These are phyloP conservation scores for Diplodus sargus DNA, from an alignment of 2,797 vertebrate genomes.

Conservation along the genomic window DNA sequence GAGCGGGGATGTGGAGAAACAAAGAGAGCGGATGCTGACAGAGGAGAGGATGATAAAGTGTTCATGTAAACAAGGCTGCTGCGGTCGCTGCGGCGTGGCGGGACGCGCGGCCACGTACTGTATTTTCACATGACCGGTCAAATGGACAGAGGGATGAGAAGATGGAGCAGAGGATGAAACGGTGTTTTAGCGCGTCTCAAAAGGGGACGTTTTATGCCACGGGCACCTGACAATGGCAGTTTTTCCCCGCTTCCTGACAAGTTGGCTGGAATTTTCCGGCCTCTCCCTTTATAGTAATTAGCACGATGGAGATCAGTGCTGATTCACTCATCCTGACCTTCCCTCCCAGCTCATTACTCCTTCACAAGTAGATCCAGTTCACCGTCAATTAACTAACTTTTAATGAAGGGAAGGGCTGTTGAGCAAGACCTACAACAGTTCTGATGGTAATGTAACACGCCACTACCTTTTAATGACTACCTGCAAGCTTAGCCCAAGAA, in stretches of 20 bases:
- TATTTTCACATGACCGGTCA: slow-evolving; percentile 54
- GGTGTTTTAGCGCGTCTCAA: slow-evolving; percentile 1
- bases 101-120: slow-evolving; percentile 33
- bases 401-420: slow-evolving; percentile 83
- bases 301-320: slow-evolving; percentile 60
- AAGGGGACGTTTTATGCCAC: slow-evolving; percentile 5
- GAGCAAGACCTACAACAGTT: slow-evolving; percentile 84
- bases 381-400: slow-evolving; percentile 83
- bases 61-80: slow-evolving; percentile 57
- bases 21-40: slow-evolving; percentile 55
- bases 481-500: slow-evolving; percentile 54
- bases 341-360: slow-evolving; percentile 79
- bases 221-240: background rate
- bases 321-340: slow-evolving; percentile 80
- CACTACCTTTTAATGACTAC: slow-evolving; percentile 77
- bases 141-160: slow-evolving; percentile 42
- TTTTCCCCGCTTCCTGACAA: slow-evolving; percentile 22
- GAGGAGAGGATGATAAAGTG: slow-evolving; percentile 73
- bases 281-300: slow-evolving; percentile 71
- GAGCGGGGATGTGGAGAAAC: slow-evolving; percentile 55
- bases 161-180: slow-evolving; percentile 16
- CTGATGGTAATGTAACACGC: slow-evolving; percentile 75
- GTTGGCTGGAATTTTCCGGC: slow-evolving; percentile 25
- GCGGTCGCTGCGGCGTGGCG: slow-evolving; percentile 40
- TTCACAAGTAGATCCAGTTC: slow-evolving; percentile 79